phyloP scores from a whole-genome alignment of 2,113 vertebrate species.

The Vombatus ursinus region DNA sequence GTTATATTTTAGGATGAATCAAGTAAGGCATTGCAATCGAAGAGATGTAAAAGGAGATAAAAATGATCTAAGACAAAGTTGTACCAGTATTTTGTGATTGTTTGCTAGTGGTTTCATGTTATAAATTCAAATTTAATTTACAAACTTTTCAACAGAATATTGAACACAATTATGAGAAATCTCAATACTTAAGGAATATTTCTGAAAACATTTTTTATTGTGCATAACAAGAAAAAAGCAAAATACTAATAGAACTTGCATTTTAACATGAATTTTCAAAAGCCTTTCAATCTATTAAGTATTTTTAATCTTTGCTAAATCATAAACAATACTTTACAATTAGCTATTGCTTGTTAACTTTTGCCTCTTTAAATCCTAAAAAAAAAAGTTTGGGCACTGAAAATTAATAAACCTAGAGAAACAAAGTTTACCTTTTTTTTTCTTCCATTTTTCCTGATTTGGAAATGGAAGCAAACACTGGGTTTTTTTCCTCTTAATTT shows the following conservation, averaged over 20 bases:
- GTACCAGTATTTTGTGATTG: background rate
- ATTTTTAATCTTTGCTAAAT: background rate
- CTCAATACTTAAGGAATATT: background rate
- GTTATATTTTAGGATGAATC: background rate
- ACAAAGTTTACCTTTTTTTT: no score
- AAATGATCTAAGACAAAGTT: background rate
- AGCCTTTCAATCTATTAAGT: background rate
- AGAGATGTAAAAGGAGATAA: slow-evolving; percentile 8
- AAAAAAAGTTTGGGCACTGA: background rate
- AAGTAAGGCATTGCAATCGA: background rate
- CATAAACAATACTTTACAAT: background rate
- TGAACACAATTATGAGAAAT: background rate
- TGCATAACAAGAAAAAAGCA: background rate
- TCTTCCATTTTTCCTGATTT: background rate
- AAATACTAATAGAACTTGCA: background rate
- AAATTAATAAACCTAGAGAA: background rate
- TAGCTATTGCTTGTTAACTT: background rate
- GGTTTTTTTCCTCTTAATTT: background rate
- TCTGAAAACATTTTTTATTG: background rate
- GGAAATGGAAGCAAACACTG: background rate
- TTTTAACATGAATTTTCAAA: slow-evolving; percentile 30
- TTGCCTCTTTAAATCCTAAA: background rate
- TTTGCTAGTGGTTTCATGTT: background rate
- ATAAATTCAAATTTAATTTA: background rate
- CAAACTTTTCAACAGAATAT: slow-evolving; percentile 8